These are phyloP conservation scores for Callipepla californica DNA, from an alignment of 2,113 vertebrate genomes.

Conservation along the genomic window DNA sequence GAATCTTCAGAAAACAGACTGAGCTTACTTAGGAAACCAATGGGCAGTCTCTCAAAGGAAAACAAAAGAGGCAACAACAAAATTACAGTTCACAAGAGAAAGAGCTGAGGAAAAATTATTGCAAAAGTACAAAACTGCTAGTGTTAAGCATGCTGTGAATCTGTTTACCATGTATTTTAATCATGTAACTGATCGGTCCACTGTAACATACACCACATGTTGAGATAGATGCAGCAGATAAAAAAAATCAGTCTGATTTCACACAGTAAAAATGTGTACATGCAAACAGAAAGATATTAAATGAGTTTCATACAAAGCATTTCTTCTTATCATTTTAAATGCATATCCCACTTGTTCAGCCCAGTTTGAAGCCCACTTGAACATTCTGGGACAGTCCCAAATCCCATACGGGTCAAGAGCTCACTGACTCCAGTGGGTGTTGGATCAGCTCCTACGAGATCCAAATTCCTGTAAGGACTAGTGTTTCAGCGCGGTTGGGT, in stretches of 20 bases:
- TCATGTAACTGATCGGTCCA: conserved; percentile 26
- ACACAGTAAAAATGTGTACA: conserved; percentile 51
- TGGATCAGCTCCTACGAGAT: conserved; percentile 29
- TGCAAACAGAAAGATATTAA: conserved; percentile 40
- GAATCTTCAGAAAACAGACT: not conserved
- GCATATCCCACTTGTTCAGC: conserved; percentile 10
- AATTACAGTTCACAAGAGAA: not conserved
- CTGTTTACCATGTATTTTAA: conserved; percentile 35
- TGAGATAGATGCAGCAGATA: conserved; percentile 42
- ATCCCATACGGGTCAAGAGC: conserved; percentile 43
- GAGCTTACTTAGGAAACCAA: not conserved
- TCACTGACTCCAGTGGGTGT: conserved; percentile 43
- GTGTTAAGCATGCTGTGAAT: conserved; percentile 17
- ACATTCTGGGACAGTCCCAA: conserved; percentile 48
- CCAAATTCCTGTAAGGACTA: conserved; percentile 46
- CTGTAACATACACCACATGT: conserved; percentile 45
- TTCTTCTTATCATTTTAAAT: conserved; percentile 54
- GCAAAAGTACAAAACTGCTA: not conserved
- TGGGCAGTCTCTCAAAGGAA: not conserved
- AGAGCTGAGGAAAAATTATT: not conserved
- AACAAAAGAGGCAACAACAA: not conserved
- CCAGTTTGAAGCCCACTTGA: conserved; percentile 45
- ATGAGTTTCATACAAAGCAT: conserved; percentile 9
- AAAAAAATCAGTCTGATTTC: conserved; percentile 55
- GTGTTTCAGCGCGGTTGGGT: conserved; percentile 16